Percentiles rank a stretch among this genome's conserved stretches.
Evolutionary conservation across 2,113 vertebrate genomes (phyloP).

Genomic region (Cololabis saira): DNA sequence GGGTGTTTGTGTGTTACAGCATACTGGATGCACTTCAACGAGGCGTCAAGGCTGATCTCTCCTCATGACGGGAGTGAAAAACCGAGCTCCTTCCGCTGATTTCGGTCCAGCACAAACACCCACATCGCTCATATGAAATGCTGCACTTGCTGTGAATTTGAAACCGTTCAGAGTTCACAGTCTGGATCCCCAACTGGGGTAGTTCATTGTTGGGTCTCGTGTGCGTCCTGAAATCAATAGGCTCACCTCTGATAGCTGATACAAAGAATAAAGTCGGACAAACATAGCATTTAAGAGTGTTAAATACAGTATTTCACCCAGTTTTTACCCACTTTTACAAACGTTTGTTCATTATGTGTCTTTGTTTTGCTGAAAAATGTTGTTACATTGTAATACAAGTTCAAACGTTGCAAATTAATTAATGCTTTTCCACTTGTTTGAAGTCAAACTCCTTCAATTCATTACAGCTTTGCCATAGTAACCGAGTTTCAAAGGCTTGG

Average conservation of each 20-base stretch:
- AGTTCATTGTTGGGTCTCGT: constrained; percentile 3
- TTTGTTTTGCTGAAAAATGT: too few relatives aligned
- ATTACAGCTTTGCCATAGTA: too few relatives aligned
- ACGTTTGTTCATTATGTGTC: too few relatives aligned
- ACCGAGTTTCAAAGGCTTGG: background rate
- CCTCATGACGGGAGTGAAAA: constrained; percentile 17
- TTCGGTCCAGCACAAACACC: background rate
- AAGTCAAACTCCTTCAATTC: too few relatives aligned
- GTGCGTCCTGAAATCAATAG: constrained; percentile 30
- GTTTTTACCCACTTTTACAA: too few relatives aligned
- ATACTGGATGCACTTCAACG: constrained; percentile 22
- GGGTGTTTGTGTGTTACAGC: constrained; percentile 16
- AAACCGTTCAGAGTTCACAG: constrained; percentile 12
- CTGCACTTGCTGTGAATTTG: background rate
- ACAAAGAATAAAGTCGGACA: background rate
- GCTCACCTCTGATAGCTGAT: constrained; percentile 6
- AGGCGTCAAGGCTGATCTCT: constrained; percentile 13
- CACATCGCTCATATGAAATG: background rate
- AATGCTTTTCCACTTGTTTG: too few relatives aligned
- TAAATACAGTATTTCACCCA: too few relatives aligned
- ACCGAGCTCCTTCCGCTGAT: constrained; percentile 16
- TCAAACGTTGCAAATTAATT: too few relatives aligned
- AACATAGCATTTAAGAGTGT: too few relatives aligned
- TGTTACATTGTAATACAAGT: too few relatives aligned
- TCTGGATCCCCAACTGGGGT: background rate